Evolutionary conservation across 2,888 invertebrate genomes (phyloP), one percentile per base, ranked within the genome.

Genomic region (Hylaea fasciaria): DNA sequence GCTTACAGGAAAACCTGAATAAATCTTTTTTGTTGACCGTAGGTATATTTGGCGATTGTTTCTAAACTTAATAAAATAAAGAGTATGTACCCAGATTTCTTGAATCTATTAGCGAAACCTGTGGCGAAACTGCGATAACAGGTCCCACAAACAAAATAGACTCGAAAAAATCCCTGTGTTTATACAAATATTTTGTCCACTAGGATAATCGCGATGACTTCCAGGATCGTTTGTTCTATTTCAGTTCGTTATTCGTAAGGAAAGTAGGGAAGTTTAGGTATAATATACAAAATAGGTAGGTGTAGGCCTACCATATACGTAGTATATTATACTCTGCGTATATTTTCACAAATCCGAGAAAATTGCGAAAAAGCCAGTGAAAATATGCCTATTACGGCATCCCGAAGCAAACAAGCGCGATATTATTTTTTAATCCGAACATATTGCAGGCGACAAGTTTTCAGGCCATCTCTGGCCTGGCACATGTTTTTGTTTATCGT

Each of bases 371-470:
- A 50, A 52, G 64, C 65, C 57, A 57, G 57, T 53, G 58, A 70
- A 68, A 56, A 61, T 65, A 65, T 65, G 62, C 61, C 72, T 67
- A 70, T 69, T 69, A 72, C 54, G 63, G 66, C 63, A 70, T 72
- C 71, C 69, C 62, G 62, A 68, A 68, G 70, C 74, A 74, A 76
- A 76, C 71, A 72, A 69, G 73, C 70, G 72, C 71, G 76, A 81
- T 83, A 85, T 85, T 82, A 84, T 85, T 86, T 86, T 85, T 84
- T 87, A 88, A 89, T 86, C 88, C 87, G 79, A 70, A 79, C 87
- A 90, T 89, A 89, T 90, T 89, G 90, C 89, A 85, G 64, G 80
- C 88, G 87, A 75, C 72, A 77, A 76, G 70, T 79, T 81, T 78
- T 78, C 77, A 76, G 80, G 77, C 67, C 68, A 73, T 74, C 67